Evolutionary conservation across 2,113 vertebrate species (phyloP).

Genomic region (Zapornia atra): DNA sequence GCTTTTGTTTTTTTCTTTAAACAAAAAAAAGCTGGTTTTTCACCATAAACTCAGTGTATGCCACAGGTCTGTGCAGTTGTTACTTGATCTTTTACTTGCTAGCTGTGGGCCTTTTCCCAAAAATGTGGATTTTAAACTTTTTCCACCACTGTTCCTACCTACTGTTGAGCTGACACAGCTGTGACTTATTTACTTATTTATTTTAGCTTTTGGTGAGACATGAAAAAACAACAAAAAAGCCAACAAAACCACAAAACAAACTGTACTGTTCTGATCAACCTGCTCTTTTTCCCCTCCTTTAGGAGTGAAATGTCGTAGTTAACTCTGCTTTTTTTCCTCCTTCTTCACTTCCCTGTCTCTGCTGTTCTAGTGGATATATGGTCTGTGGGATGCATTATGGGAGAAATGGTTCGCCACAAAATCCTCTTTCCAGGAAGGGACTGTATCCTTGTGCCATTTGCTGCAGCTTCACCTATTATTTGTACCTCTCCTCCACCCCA

Average conservation of each 20-base stretch:
- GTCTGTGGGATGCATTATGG: constrained; percentile 98
- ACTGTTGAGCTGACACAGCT: background rate
- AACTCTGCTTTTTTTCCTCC: constrained; percentile 81
- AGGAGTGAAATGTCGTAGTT: constrained; percentile 78
- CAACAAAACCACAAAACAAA: constrained; percentile 26
- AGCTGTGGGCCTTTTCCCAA: background rate
- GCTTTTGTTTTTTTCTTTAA: background rate
- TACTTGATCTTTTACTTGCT: background rate
- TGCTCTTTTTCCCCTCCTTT: constrained; percentile 73
- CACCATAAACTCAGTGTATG: background rate
- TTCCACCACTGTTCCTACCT: background rate
- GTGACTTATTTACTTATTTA: background rate
- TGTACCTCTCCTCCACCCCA: constrained; percentile 42
- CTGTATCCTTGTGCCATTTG: constrained; percentile 95
- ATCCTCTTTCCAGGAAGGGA: constrained; percentile 99
- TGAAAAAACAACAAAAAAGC: background rate
- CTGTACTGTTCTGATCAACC: constrained; percentile 76
- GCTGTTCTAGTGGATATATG: constrained; percentile 92
- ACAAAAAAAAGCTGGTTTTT: background rate
- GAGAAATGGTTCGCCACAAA: constrained; percentile 99
- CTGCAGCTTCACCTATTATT: constrained; percentile 80
- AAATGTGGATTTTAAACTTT: background rate
- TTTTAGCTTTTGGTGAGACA: constrained; percentile 23
- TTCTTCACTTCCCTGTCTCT: constrained; percentile 80
- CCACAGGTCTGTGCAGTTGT: background rate